Percentiles rank a stretch among this genome's conserved stretches.
These are phyloP conservation scores for Aphelocoma coerulescens DNA, from an alignment of 2,113 vertebrate species.

Conservation along the genomic window DNA sequence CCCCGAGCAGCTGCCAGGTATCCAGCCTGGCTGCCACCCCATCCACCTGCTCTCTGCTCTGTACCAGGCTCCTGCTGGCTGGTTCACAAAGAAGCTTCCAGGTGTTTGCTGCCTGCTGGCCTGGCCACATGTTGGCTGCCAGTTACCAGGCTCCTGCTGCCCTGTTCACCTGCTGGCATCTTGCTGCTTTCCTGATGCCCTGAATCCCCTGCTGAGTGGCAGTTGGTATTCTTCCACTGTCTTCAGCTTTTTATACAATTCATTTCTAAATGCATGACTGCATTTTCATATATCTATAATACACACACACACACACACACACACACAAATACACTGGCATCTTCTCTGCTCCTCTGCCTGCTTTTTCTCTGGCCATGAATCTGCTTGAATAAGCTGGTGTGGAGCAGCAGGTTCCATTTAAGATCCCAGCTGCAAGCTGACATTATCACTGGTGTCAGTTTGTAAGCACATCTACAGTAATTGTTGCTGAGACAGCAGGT, in stretches of 20 bases:
- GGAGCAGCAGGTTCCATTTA: conserved; percentile 22
- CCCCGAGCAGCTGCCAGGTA: not conserved
- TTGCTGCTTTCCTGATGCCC: not conserved
- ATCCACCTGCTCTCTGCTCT: conserved; percentile 10
- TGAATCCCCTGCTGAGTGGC: not conserved
- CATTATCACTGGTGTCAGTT: conserved; percentile 36
- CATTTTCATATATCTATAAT: not conserved
- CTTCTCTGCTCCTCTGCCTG: not conserved
- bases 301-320: no score
- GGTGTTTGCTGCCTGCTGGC: conserved; percentile 1
- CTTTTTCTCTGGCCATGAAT: not conserved
- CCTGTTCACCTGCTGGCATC: not conserved
- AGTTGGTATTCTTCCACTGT: not conserved
- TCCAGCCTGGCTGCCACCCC: not conserved
- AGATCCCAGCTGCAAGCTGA: not conserved
- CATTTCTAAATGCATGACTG: not conserved
- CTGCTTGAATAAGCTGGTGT: not conserved
- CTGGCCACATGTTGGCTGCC: not conserved
- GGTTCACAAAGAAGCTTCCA: not conserved
- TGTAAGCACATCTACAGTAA: not conserved
- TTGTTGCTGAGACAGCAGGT: conserved; percentile 36
- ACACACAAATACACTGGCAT: not conserved
- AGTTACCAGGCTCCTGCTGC: not conserved
- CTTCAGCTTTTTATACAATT: not conserved
- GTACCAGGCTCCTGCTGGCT: not conserved